phyloP scores from a whole-genome alignment of 2,797 vertebrate species.

The Lindbergichthys nudifrons region DNA sequence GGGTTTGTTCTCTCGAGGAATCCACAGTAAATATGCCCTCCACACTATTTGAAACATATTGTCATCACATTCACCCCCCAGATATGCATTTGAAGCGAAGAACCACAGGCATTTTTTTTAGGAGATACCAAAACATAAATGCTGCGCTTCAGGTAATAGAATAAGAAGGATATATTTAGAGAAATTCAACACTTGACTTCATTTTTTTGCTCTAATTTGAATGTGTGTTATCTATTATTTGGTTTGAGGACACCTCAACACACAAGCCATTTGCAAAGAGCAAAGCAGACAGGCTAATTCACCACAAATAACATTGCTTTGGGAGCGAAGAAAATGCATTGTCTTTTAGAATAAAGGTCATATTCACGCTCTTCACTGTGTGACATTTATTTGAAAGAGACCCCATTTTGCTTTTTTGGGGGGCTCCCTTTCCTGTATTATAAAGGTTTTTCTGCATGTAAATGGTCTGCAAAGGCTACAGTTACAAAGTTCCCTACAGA shows the following conservation, averaged over 20 bases:
- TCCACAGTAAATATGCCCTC: conserved; percentile 76
- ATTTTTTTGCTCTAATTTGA: conserved; percentile 41
- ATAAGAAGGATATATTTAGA: conserved; percentile 67
- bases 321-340: conserved; percentile 37
- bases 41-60: conserved; percentile 71
- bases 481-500: no score
- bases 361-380: conserved; percentile 37
- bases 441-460: no score
- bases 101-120: conserved; percentile 69
- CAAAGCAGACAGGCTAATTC: conserved; percentile 44
- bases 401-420: no score
- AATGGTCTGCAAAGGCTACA: no score
- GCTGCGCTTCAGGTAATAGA: conserved; percentile 74
- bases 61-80: conserved; percentile 72
- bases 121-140: conserved; percentile 71
- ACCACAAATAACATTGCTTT: conserved; percentile 31
- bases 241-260: conserved; percentile 32
- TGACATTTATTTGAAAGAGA: conserved; percentile 31
- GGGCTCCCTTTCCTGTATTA: no score
- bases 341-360: conserved; percentile 54
- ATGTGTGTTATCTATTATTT: conserved; percentile 39
- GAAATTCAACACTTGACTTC: conserved; percentile 56
- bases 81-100: conserved; percentile 75
- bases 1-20: conserved; percentile 73
- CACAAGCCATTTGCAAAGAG: conserved; percentile 29